Evolutionary conservation across 2,888 invertebrate species (phyloP), one percentile per base, ranked within the genome.

Genomic region (Scelioninae gen. 1): DNA sequence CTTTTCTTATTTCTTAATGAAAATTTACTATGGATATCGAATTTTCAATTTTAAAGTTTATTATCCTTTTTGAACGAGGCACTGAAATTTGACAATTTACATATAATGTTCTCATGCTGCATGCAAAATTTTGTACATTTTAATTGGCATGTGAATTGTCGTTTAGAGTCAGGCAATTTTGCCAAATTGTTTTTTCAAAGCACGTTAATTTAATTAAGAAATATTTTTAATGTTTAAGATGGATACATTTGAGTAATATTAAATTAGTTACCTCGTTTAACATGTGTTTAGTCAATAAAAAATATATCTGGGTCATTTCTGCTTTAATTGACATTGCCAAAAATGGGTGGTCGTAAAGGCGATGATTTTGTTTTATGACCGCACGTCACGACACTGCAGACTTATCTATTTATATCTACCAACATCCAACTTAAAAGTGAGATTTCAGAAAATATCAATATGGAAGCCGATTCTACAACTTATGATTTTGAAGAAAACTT

Each of bases 341-440:
- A 78, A 71, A 79, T 72, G 40, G 51, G 66, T 45, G 34, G 78
- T 72, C 65, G 56, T 71, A 79, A 71, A 77, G 56, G 51, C 66
- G 53, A 58, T 79, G 65, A 65, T 56, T 78, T 72, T 71, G 72
- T 71, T 79, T 74, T 79, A 79, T 72, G 79, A 58, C 38, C 11
- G 23, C 45, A 53, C 43, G 58, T 66, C 79, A 79, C 79, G 72
- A 79, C 47, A 79, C 38, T 79, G 79, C 79, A 66, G 66, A 16
- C 34, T 71, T 47, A 23, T 32, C 69, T 77, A 63, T 69, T 77
- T 77, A 69, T 77, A 78, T 47, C 34, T 65, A n/a, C 62, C 11
- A 55, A 23, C 43, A 34, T 32, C 32, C 31, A 55, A 74, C 16
- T 62, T 51, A 40, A 56, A 47, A 49, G 53, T 62, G 23, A 72